A percentile compares a stretch with the other conserved stretches of the same genome.
Evolutionary conservation across 2,113 vertebrate species (phyloP).

Genomic region (Orthonyx spaldingii): DNA sequence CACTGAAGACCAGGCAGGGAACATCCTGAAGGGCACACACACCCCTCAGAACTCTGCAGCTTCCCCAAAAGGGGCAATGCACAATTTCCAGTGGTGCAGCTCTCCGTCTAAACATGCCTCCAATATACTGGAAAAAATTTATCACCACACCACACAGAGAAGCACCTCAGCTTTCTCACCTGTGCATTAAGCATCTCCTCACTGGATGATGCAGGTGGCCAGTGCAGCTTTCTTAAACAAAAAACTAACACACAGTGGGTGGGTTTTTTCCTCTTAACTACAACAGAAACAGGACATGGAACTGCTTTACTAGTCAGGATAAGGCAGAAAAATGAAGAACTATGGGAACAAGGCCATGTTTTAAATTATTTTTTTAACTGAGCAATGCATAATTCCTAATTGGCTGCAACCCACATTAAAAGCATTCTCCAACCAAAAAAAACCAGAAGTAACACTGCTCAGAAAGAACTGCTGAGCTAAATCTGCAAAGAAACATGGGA

Average conservation of each 20-base stretch:
- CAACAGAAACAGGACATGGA: neutral
- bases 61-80: neutral
- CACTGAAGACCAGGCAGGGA: neutral
- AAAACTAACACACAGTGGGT: neutral
- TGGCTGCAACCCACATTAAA: neutral
- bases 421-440: neutral
- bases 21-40: neutral
- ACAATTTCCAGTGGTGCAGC: neutral
- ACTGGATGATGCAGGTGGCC: neutral
- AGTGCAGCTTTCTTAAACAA: neutral
- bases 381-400: neutral
- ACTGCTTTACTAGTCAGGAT: neutral
- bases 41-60: neutral
- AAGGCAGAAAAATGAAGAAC: neutral
- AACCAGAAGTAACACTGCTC: neutral
- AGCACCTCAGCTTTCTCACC: neutral
- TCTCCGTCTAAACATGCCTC: neutral
- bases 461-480: neutral
- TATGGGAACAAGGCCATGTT: neutral
- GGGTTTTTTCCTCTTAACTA: neutral
- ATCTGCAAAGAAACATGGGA: neutral
- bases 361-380: neutral
- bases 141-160: neutral
- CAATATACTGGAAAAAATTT: neutral
- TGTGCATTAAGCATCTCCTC: accelerated